Evolutionary conservation across 53 echinoderm and acorn worm genomes (phyloP).

Genomic region (Paracentrotus lividus): DNA sequence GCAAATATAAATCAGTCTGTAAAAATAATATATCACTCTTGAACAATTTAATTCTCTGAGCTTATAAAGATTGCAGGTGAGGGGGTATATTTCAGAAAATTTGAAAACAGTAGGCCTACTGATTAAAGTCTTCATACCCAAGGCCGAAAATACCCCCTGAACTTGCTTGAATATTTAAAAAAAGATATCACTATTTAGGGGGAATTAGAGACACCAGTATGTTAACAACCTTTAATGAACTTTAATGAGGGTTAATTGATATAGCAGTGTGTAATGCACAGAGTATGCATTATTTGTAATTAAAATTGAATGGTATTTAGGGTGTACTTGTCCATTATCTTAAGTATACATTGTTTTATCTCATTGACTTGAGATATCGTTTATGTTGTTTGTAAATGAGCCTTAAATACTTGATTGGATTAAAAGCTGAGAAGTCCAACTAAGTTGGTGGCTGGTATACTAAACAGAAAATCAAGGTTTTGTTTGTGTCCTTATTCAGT

Average conservation of each 20-base stretch:
- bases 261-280: background rate
- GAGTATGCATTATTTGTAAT: constrained; percentile 11
- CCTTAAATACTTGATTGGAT: constrained; percentile 8
- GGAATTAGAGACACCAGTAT: background rate
- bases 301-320: constrained; percentile 5
- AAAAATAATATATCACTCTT: too few relatives aligned
- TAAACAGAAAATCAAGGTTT: background rate
- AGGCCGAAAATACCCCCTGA: background rate
- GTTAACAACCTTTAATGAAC: background rate
- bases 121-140: too few relatives aligned
- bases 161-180: background rate
- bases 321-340: background rate
- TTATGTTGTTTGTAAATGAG: background rate
- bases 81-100: too few relatives aligned
- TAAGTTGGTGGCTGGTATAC: background rate
- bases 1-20: too few relatives aligned
- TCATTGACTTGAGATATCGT: constrained; percentile 15
- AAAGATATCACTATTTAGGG: background rate
- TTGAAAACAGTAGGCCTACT: too few relatives aligned
- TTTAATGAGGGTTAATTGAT: constrained; percentile 4
- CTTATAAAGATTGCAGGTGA: too few relatives aligned
- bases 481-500: background rate
- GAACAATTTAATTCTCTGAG: too few relatives aligned
- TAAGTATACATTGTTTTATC: constrained; percentile 21
- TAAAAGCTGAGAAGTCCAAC: background rate